These are phyloP conservation scores for Pseudococcus viburni DNA, from an alignment of 2,888 invertebrate species.

Conservation along the genomic window DNA sequence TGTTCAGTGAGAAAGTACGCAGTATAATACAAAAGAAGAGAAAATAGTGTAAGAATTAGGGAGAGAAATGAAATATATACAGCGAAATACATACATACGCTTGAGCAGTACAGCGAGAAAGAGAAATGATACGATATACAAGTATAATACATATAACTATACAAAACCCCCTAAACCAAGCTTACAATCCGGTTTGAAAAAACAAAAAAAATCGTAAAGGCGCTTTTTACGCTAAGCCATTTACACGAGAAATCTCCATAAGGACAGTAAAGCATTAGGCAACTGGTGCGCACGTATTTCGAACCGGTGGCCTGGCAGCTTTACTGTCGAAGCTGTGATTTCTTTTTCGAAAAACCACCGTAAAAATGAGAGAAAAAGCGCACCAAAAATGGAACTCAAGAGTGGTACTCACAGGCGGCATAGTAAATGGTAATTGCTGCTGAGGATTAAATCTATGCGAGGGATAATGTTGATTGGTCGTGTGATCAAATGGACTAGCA, in stretches of 20 bases:
- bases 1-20: background rate
- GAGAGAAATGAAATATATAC: background rate
- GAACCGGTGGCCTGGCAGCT: no score
- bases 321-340: background rate
- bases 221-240: background rate
- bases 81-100: background rate
- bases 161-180: slow-evolving; percentile 7
- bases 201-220: background rate
- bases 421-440: slow-evolving; percentile 71
- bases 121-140: background rate
- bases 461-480: slow-evolving; percentile 71
- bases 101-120: background rate
- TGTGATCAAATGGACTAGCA: slow-evolving; percentile 76
- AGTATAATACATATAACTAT: background rate
- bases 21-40: background rate
- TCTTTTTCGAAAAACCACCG: background rate
- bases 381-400: background rate
- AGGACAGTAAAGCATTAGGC: no score
- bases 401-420: slow-evolving; percentile 75
- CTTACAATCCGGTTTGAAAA: slow-evolving; percentile 5
- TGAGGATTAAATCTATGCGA: slow-evolving; percentile 68
- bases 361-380: slow-evolving; percentile 48
- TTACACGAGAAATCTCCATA: background rate
- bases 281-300: no score
- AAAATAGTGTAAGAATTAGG: background rate